Conservation (phyloP, 1,140 invertebrate species). For the Teleogryllus occipitalis region DNA sequence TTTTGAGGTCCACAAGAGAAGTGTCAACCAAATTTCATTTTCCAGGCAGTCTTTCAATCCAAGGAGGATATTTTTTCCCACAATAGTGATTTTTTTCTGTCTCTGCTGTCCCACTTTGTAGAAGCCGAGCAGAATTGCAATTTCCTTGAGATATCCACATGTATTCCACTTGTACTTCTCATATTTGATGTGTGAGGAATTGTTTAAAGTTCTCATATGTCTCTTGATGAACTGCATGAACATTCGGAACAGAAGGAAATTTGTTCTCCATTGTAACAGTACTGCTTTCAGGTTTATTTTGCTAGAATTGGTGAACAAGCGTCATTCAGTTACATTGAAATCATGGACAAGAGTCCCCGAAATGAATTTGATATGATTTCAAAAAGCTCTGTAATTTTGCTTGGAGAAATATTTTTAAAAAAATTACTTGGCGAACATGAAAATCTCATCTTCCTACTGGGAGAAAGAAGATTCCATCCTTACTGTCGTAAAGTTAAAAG, state of each 20-base stretch:
- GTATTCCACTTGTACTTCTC: conserved; percentile 7
- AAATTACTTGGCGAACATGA: background rate
- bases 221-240: conserved; percentile 2
- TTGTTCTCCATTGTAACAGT: conserved; percentile 6
- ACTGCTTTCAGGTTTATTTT: conserved; percentile 17
- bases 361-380: conserved; percentile 15
- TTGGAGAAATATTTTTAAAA: conserved; percentile 15
- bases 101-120: conserved; percentile 8
- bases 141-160: conserved; percentile 7
- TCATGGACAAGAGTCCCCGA: conserved; percentile 13
- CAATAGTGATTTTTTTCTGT: conserved; percentile 8
- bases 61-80: background rate
- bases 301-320: conserved; percentile 5
- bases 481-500: background rate
- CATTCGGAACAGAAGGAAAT: conserved; percentile 19
- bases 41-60: background rate
- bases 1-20: background rate
- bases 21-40: background rate
- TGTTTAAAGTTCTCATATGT: conserved; percentile 11
- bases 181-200: background rate
- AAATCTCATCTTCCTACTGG: background rate
- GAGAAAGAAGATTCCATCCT: conserved; percentile 14
- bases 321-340: conserved; percentile 16
- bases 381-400: conserved; percentile 9
- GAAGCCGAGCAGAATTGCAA: conserved; percentile 11